Percentiles rank a stretch among this genome's conserved stretches.
phyloP scores from a whole-genome alignment of 2,888 invertebrate species.

The Microctonus brassicae region DNA sequence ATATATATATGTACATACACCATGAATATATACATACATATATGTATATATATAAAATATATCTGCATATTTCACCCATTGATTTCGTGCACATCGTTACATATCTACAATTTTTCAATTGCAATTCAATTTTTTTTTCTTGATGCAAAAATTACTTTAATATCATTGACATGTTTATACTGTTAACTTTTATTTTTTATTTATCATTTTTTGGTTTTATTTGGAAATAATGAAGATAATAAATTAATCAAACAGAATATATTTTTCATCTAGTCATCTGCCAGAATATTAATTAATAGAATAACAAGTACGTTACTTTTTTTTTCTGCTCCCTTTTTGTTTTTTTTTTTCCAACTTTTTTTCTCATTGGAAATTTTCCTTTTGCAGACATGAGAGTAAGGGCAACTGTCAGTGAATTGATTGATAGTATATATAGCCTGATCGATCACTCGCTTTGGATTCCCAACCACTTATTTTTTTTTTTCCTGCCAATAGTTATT shows the following conservation, averaged over 20 bases:
- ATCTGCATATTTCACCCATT: no score
- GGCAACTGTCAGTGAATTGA: slow-evolving; percentile 26
- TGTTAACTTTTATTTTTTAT: no score
- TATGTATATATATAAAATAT: no score
- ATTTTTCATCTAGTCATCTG: slow-evolving; percentile 8
- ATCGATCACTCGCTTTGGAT: slow-evolving; percentile 27
- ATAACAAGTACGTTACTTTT: background rate
- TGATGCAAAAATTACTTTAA: no score
- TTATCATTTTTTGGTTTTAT: background rate
- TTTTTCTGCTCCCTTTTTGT: background rate
- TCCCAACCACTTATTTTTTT: slow-evolving; percentile 22
- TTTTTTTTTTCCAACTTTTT: background rate
- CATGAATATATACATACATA: background rate
- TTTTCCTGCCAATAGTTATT: slow-evolving; percentile 10
- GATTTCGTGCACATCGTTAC: no score
- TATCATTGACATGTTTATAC: no score
- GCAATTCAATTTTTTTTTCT: no score
- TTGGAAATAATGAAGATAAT: background rate
- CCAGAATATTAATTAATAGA: background rate
- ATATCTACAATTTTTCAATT: no score
- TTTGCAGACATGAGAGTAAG: slow-evolving; percentile 1
- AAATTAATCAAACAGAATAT: background rate
- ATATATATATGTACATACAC: background rate
- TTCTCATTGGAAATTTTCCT: slow-evolving; percentile 1
- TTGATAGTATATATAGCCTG: slow-evolving; percentile 25